Conservation (phyloP, 2,113 vertebrate species). For the Larimichthys polyactis region DNA sequence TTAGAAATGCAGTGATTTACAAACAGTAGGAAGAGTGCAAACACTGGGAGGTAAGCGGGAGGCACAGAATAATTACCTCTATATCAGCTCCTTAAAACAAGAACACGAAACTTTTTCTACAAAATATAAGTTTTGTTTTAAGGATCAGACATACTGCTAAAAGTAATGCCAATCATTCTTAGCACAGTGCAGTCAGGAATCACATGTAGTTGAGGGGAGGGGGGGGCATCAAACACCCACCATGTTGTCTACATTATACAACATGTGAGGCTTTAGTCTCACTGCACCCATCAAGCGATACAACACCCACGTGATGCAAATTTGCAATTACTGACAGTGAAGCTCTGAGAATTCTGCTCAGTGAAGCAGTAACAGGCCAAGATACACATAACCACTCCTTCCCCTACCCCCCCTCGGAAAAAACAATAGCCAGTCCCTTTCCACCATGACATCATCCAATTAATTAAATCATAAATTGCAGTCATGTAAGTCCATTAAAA, state of each 20-base stretch:
- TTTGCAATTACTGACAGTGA: not conserved
- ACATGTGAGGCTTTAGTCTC: conserved; percentile 11
- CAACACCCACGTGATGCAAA: conserved; percentile 27
- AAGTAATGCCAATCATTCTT: conserved; percentile 37
- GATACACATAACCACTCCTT: conserved; percentile 4
- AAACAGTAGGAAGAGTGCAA: conserved; percentile 62
- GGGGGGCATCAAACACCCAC: not conserved
- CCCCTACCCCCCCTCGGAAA: not conserved
- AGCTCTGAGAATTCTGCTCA: not conserved
- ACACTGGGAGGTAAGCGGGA: conserved; percentile 31
- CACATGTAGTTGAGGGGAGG: not conserved
- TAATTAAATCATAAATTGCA: conserved; percentile 53
- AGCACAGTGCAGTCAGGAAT: conserved; percentile 12
- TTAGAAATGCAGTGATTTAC: conserved; percentile 51
- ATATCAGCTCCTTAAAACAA: conserved; percentile 47
- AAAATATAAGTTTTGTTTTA: conserved; percentile 53
- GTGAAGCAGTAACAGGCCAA: conserved; percentile 10
- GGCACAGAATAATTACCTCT: conserved; percentile 2
- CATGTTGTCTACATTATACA: not conserved
- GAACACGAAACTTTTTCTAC: conserved; percentile 27
- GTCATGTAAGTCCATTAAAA: conserved; percentile 37
- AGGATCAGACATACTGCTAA: conserved; percentile 35
- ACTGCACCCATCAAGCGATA: conserved; percentile 11
- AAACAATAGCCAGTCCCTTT: conserved; percentile 53
- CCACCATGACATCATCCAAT: conserved; percentile 44